phyloP scores from a whole-genome alignment of 2,113 vertebrate species.

The Apus apus region DNA sequence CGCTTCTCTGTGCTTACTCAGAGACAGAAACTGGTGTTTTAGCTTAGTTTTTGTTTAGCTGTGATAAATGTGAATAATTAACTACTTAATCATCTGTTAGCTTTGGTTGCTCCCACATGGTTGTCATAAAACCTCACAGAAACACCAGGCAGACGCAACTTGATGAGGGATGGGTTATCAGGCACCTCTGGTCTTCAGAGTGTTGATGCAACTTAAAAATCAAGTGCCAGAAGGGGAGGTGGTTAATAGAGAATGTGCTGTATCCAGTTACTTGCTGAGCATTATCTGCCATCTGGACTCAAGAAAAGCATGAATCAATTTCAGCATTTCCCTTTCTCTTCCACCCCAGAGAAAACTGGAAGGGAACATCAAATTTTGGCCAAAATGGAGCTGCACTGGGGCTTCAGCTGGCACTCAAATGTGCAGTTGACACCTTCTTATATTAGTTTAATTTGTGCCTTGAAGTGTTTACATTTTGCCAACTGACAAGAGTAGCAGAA shows the following conservation, averaged over 20 bases:
- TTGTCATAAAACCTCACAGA: not conserved
- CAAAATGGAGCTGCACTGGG: not conserved
- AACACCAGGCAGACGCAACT: not conserved
- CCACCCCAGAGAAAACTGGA: not conserved
- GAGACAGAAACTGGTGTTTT: not conserved
- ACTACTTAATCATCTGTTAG: not conserved
- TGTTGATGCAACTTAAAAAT: not conserved
- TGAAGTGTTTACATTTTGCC: not conserved
- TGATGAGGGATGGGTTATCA: not conserved
- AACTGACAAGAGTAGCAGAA: not conserved
- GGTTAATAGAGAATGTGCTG: not conserved
- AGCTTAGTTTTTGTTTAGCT: not conserved
- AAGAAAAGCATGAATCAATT: not conserved
- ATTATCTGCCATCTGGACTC: not conserved
- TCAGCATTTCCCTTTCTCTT: not conserved
- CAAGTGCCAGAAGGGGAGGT: not conserved
- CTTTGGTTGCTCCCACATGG: not conserved
- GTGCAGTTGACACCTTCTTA: not conserved
- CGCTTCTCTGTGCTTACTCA: not conserved
- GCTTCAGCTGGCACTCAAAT: not conserved
- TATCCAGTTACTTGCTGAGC: not conserved
- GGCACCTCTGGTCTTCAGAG: not conserved
- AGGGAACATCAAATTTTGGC: not conserved
- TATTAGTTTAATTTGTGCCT: not conserved
- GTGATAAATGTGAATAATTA: not conserved